phyloP scores from a whole-genome alignment of 1,140 invertebrate genomes.

The Rhagoletis zephyria region DNA sequence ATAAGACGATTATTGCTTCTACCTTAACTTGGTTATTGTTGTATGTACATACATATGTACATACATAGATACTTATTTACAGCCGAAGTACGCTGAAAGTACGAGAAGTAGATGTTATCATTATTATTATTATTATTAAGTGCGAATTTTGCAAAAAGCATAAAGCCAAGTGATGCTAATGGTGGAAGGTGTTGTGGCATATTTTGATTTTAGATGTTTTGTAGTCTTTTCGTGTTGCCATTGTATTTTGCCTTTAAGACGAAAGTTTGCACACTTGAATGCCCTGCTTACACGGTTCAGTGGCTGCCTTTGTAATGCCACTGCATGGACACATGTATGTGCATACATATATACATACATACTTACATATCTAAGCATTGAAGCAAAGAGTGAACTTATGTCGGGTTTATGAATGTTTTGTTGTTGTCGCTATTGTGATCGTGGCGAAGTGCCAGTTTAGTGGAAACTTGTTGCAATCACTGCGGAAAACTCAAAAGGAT shows the following conservation, averaged over 20 bases:
- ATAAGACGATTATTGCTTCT: conserved; percentile 9
- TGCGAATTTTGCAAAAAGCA: background rate
- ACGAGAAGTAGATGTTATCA: conserved; percentile 27
- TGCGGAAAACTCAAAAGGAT: background rate
- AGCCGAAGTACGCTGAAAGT: background rate
- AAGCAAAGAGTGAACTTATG: background rate
- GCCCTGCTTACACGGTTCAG: conserved; percentile 17
- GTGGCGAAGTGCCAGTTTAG: background rate
- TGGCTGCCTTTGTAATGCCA: conserved; percentile 1
- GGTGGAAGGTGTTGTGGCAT: conserved; percentile 42
- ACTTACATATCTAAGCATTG: background rate
- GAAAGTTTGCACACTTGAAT: conserved; percentile 36
- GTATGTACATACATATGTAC: background rate
- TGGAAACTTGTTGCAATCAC: conserved; percentile 38
- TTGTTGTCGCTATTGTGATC: background rate
- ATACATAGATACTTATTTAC: background rate
- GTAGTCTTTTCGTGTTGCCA: background rate
- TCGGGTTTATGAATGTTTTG: background rate
- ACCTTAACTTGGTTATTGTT: background rate
- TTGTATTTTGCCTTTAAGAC: background rate
- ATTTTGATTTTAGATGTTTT: conserved; percentile 50
- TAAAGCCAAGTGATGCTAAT: conserved; percentile 19
- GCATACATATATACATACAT: too few species aligned
- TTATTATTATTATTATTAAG: conserved; percentile 42
- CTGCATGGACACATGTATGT: too few species aligned